Evolutionary conservation across 1,140 invertebrate genomes (phyloP).

Genomic region (Anastatus disparis): DNA sequence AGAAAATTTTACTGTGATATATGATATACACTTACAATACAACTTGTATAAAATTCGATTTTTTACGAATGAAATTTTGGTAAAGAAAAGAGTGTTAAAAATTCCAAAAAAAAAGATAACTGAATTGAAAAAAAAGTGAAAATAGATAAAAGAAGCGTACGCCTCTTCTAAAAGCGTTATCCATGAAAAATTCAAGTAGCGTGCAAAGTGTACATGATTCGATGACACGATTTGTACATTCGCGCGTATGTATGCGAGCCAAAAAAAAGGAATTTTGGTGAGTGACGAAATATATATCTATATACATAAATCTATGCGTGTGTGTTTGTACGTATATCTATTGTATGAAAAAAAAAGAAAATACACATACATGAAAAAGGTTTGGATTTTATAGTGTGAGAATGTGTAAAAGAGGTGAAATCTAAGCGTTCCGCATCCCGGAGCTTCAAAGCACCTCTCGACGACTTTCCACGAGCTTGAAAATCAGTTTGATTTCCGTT

Average conservation of each 20-base stretch:
- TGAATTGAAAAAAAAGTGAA: no score
- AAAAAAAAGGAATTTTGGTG: not conserved
- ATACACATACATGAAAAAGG: not conserved
- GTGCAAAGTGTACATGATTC: constrained; percentile 4
- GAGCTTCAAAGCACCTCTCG: constrained; percentile 9
- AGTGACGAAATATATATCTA: not conserved
- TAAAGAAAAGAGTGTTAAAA: not conserved
- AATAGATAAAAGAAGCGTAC: not conserved
- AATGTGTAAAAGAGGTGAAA: constrained; percentile 32
- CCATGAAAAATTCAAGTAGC: constrained; percentile 22
- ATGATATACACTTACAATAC: not conserved
- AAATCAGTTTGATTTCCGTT: constrained; percentile 40
- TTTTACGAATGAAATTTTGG: not conserved
- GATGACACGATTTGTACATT: not conserved
- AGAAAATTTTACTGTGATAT: no score
- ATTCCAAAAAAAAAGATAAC: no score
- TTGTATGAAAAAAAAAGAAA: not conserved
- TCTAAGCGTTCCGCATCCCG: constrained; percentile 29
- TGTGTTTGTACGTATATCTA: not conserved
- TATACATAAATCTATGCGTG: not conserved
- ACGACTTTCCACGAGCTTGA: not conserved
- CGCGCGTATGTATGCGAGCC: not conserved
- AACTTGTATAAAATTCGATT: constrained; percentile 16
- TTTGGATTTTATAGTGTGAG: no score
- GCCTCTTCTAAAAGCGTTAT: constrained; percentile 26